phyloP scores from a whole-genome alignment of 2,113 vertebrate species.

The Neofelis nebulosa region DNA sequence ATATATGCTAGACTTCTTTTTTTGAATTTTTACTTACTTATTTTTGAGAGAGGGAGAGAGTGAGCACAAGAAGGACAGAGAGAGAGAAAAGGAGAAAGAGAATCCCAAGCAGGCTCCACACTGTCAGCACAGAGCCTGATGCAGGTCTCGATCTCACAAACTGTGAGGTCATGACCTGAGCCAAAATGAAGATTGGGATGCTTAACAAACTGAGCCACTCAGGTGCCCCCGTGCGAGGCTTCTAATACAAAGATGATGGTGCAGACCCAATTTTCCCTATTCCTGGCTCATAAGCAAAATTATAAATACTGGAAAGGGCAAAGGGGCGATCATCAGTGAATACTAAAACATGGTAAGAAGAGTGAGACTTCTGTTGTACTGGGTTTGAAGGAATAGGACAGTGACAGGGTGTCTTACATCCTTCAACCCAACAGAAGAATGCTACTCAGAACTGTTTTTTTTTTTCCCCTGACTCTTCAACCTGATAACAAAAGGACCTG shows the following conservation, averaged over 20 bases:
- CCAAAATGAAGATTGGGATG: no score
- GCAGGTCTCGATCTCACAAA: no score
- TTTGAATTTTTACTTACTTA: no score
- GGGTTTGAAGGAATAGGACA: background rate
- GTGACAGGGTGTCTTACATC: no score
- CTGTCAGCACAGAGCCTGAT: no score
- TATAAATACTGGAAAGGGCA: background rate
- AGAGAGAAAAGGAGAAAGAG: no score
- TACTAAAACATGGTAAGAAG: background rate
- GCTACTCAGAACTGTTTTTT: no score
- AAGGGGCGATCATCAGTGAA: background rate
- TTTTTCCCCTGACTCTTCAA: background rate
- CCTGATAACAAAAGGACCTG: background rate
- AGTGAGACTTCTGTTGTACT: accelerated
- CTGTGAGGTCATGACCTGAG: no score
- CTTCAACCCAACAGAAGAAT: background rate
- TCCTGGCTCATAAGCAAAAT: background rate
- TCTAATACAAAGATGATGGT: background rate
- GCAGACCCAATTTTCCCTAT: background rate
- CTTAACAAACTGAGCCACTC: no score
- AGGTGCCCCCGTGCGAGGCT: background rate
- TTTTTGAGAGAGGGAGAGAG: no score
- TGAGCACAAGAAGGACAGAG: no score
- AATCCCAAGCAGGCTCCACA: no score
- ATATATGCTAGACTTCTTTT: background rate